Evolutionary conservation across 2,888 invertebrate species (phyloP).

Genomic region (Taenaris catops): DNA sequence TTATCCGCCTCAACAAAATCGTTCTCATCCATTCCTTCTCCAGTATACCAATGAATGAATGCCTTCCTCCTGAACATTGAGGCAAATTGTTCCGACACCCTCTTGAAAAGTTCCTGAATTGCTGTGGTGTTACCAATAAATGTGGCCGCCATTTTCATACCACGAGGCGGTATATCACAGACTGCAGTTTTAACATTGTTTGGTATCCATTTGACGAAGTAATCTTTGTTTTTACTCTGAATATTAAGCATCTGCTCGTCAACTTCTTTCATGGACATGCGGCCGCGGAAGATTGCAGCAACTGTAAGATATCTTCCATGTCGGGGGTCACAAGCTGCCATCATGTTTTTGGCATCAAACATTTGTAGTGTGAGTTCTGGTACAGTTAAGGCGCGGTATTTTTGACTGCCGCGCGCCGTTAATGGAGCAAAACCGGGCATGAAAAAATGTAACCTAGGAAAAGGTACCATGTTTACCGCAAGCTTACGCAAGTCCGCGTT

Average conservation of each 20-base stretch:
- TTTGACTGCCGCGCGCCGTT: slow-evolving; percentile 90
- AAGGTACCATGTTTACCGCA: slow-evolving; percentile 81
- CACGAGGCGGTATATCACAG: slow-evolving; percentile 87
- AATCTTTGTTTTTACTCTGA: slow-evolving; percentile 88
- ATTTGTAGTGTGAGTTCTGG: slow-evolving; percentile 88
- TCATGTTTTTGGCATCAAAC: slow-evolving; percentile 86
- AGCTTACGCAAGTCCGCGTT: slow-evolving; percentile 68
- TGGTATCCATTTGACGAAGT: slow-evolving; percentile 91
- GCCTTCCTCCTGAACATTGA: slow-evolving; percentile 98
- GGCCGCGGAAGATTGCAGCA: slow-evolving; percentile 92
- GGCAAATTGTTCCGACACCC: slow-evolving; percentile 91
- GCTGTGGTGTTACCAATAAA: slow-evolving; percentile 94
- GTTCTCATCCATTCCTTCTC: slow-evolving; percentile 96
- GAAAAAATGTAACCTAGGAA: slow-evolving; percentile 81
- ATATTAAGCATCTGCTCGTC: slow-evolving; percentile 89
- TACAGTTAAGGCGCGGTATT: slow-evolving; percentile 93
- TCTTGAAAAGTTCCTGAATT: slow-evolving; percentile 92
- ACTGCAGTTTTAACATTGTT: slow-evolving; percentile 89
- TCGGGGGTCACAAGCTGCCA: slow-evolving; percentile 95
- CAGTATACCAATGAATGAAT: slow-evolving; percentile 97
- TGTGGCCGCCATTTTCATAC: slow-evolving; percentile 91
- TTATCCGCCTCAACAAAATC: slow-evolving; percentile 95
- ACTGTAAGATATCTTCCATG: slow-evolving; percentile 94
- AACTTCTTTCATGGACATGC: slow-evolving; percentile 97
- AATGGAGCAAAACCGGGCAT: slow-evolving; percentile 83